Evolutionary conservation across 2,888 invertebrate genomes (phyloP).

Genomic region (Mythimna pallens): DNA sequence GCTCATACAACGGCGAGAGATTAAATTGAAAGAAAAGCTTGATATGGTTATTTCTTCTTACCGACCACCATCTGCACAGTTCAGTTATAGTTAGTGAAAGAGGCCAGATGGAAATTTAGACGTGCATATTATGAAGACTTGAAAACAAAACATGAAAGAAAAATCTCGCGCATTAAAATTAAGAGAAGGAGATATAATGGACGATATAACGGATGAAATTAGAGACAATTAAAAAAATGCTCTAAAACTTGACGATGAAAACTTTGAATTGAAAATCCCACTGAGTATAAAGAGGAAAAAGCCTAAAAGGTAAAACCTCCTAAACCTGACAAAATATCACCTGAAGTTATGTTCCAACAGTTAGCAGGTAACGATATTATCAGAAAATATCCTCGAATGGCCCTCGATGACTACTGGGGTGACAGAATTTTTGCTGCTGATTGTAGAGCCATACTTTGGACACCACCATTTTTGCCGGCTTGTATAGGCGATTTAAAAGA

Average conservation of each 20-base stretch:
- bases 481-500: constrained; percentile 91
- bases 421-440: constrained; percentile 92
- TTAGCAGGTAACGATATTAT: constrained; percentile 93
- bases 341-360: constrained; percentile 93
- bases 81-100: constrained; percentile 85
- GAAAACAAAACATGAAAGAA: constrained; percentile 86
- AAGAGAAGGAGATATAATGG: constrained; percentile 91
- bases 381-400: constrained; percentile 90
- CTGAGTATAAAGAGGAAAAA: constrained; percentile 80
- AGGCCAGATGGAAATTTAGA: constrained; percentile 84
- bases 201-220: constrained; percentile 94
- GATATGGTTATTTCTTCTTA: constrained; percentile 91
- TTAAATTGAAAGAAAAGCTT: constrained; percentile 85
- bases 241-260: constrained; percentile 82
- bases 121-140: constrained; percentile 84
- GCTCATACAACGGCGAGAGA: constrained; percentile 79
- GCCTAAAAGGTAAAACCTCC: constrained; percentile 86
- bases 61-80: constrained; percentile 83
- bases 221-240: constrained; percentile 89
- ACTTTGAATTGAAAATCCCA: constrained; percentile 70
- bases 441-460: constrained; percentile 82
- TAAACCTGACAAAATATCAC: constrained; percentile 91
- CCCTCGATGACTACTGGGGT: constrained; percentile 92
- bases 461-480: constrained; percentile 82
- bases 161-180: constrained; percentile 87